These are phyloP conservation scores for Thereva unica DNA, from an alignment of 2,888 invertebrate genomes.

Conservation along the genomic window DNA sequence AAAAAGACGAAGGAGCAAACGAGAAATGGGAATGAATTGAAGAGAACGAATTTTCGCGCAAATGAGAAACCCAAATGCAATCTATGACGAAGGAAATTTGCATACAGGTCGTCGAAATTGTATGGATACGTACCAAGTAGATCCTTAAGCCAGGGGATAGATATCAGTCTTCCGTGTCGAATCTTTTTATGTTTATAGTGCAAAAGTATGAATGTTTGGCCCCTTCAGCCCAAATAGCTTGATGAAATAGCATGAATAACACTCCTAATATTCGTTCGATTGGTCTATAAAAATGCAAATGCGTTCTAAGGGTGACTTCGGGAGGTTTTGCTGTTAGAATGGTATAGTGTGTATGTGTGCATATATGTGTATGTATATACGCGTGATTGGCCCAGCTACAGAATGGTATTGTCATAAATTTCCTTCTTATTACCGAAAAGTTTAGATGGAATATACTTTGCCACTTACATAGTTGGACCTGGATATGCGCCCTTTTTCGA, in stretches of 20 bases:
- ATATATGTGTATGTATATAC: too few species aligned
- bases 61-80: slow-evolving; percentile 23
- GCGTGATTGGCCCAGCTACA: background rate
- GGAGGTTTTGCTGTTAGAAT: background rate
- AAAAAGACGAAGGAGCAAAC: too few species aligned
- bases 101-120: slow-evolving; percentile 27
- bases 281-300: slow-evolving; percentile 40
- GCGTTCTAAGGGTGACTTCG: slow-evolving; percentile 16
- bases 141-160: background rate
- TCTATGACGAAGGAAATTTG: slow-evolving; percentile 33
- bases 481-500: too few species aligned
- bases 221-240: slow-evolving; percentile 25
- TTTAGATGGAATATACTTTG: slow-evolving; percentile 4
- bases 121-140: background rate
- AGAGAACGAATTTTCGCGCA: slow-evolving; percentile 15
- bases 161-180: slow-evolving; percentile 32
- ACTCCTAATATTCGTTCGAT: slow-evolving; percentile 39
- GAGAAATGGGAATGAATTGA: background rate
- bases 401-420: slow-evolving; percentile 23
- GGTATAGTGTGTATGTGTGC: too few species aligned
- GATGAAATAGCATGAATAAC: slow-evolving; percentile 30
- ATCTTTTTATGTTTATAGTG: slow-evolving; percentile 27
- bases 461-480: too few species aligned
- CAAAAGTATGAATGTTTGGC: background rate
- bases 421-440: slow-evolving; percentile 15